Conservation (phyloP, 2,797 vertebrate genomes). For the Hafferia zeledoni region DNA sequence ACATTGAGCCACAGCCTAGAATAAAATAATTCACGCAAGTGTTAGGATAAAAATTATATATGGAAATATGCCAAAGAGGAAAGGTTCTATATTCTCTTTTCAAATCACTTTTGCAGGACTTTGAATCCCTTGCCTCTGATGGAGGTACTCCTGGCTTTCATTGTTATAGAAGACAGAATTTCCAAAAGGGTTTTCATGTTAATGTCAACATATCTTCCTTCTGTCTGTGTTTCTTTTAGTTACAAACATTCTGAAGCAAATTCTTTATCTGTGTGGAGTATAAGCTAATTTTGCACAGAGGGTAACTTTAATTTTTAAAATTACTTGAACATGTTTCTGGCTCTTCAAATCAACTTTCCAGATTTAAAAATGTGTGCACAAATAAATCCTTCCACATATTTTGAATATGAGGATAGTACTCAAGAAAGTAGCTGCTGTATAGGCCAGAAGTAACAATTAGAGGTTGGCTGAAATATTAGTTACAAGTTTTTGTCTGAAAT, state of each 20-base stretch:
- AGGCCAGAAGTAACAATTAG: neutral
- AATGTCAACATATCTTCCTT: neutral
- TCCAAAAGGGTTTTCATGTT: neutral
- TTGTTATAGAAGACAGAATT: neutral
- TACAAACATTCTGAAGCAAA: neutral
- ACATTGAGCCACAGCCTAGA: neutral
- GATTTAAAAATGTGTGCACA: neutral
- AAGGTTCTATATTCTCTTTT: neutral
- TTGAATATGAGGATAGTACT: neutral
- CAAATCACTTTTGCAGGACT: neutral
- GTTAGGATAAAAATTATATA: neutral
- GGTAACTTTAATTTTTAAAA: neutral
- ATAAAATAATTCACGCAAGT: neutral
- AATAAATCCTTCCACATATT: neutral
- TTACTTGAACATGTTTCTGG: neutral
- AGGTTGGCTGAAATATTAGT: neutral
- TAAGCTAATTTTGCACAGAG: neutral
- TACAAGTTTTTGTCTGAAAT: neutral
- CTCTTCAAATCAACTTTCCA: neutral
- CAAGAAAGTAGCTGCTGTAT: neutral
- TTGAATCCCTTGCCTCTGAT: neutral
- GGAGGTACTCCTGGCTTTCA: neutral
- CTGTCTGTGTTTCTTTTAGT: neutral
- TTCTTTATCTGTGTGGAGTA: neutral
- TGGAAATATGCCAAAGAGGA: neutral